Base-by-base conservation (phyloP, 2,113 vertebrate genomes). In the Anguilla japonica region DNA sequence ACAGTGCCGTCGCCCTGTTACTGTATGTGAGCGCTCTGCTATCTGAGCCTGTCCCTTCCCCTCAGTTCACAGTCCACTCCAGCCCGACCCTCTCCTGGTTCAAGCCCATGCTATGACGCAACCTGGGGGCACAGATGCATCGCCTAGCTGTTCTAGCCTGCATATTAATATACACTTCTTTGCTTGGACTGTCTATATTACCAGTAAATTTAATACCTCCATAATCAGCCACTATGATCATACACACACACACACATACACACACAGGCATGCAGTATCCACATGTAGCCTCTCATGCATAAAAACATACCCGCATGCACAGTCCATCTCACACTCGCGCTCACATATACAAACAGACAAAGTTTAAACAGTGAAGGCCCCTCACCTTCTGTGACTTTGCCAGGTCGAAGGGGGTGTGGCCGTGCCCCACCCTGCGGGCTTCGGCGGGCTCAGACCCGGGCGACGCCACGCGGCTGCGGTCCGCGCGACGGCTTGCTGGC, bases 331-430 rank as follows among this genome's bases (percentile, higher is more conserved):
- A 46, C 43, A 46, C 43, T 46, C 43, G 2, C 0, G 4, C 5
- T 46, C 43, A 46, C 5, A 46, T 46, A 8, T 8, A 60, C 56
- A 60, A 60, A 71, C 63, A 71, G 1, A 71, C 22, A 2, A 2
- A 8, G 16, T 8, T n/a, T 8, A 22, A 71, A 20, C 9, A 6
- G 63, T 22, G 26, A 3, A 9, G 34, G n/a, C 71, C 94, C 43
- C 93, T 87, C 85, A 97, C 98, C 96, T 98, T 99, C 53, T 96
- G 96, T 86, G 96, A 98, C 7, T 91, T 94, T 46, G 98, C 97
- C 87, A 99, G 95, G 90, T 99, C 97, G 67, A 98, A 90, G 0
- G 98, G 95, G 0, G 96, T 98, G 93, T 99, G 98, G 81, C 98
- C 97, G 29, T 89, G 95, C 0, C 93, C 94, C 2, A 91, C 93